Percentiles rank a stretch among this genome's conserved stretches.
Conservation (phyloP, 2,797 vertebrate genomes). For the Onychomys arenicola region DNA sequence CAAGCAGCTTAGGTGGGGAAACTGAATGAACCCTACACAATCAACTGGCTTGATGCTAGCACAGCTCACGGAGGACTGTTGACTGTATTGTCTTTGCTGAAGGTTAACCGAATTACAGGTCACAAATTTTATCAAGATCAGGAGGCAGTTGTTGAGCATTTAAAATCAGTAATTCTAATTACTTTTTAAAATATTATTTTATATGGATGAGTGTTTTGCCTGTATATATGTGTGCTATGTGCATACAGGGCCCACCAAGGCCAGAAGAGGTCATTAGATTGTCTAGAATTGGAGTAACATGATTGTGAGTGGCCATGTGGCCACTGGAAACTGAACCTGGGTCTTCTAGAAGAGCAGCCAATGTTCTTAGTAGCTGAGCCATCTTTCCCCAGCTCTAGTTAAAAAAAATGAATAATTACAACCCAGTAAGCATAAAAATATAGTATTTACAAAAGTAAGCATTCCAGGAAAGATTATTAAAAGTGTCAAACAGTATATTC, state of each 20-base stretch:
- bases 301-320: not conserved
- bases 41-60: not conserved
- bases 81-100: not conserved
- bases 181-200: not conserved
- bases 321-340: not conserved
- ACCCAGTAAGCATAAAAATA: not conserved
- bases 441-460: not conserved
- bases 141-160: not conserved
- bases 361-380: not conserved
- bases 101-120: not conserved
- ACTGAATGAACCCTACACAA: not conserved
- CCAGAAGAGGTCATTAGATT: not conserved
- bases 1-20: not conserved
- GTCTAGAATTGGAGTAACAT: not conserved
- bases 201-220: not conserved
- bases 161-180: not conserved
- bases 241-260: not conserved
- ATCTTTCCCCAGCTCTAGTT: not conserved
- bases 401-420: not conserved
- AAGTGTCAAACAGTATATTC: not conserved
- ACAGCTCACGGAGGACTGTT: not conserved
- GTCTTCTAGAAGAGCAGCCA: not conserved
- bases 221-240: not conserved
- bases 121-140: not conserved
- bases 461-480: slow-evolving; percentile 29